Evolutionary conservation across 2,797 vertebrate genomes (phyloP).

Genomic region (Tiaroga cobitis): DNA sequence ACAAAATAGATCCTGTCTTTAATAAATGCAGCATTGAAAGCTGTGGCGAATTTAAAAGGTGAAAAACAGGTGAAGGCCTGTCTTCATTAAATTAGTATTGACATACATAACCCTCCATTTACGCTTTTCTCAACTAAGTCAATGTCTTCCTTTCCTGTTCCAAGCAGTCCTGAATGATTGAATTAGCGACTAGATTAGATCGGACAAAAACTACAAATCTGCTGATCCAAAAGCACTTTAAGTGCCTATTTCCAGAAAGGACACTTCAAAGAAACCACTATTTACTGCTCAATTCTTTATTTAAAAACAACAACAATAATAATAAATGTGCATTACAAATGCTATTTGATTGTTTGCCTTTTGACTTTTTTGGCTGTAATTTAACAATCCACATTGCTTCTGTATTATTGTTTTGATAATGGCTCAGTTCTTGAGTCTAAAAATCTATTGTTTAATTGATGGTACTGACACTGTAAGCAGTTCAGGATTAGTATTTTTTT

Average conservation of each 20-base stretch:
- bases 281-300: neutral
- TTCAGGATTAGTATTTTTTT: neutral
- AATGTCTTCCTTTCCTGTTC: slow-evolving; percentile 72
- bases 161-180: slow-evolving; percentile 75
- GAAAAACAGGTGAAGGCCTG: slow-evolving; percentile 79
- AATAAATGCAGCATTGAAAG: slow-evolving; percentile 66
- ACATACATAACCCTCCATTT: slow-evolving; percentile 75
- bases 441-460: neutral
- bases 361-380: neutral
- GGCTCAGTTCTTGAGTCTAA: neutral
- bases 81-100: slow-evolving; percentile 79
- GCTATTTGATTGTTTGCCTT: neutral
- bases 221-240: slow-evolving; percentile 79
- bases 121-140: slow-evolving; percentile 76
- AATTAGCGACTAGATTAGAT: slow-evolving; percentile 78
- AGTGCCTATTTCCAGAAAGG: slow-evolving; percentile 66
- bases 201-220: slow-evolving; percentile 74
- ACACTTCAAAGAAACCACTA: neutral
- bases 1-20: slow-evolving; percentile 66
- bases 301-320: neutral
- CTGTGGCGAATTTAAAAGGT: slow-evolving; percentile 74
- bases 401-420: neutral
- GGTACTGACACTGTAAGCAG: neutral
- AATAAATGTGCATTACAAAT: neutral
- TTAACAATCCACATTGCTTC: neutral